Evolutionary conservation across 2,888 invertebrate genomes (phyloP).

Genomic region (Athalia circularis): DNA sequence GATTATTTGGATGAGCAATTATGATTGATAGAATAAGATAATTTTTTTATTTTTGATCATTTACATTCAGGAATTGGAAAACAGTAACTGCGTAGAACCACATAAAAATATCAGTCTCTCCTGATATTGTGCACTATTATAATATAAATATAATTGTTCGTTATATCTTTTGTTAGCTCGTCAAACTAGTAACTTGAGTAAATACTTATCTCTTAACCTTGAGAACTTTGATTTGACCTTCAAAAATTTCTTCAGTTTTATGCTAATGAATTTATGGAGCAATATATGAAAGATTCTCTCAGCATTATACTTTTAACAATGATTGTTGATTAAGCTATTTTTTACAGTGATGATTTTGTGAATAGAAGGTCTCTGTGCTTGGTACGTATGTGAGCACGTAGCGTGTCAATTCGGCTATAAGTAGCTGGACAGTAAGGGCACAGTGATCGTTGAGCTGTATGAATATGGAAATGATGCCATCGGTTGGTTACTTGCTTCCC

Average conservation of each 20-base stretch:
- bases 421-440: conserved; percentile 92
- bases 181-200: conserved; percentile 20
- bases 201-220: background rate
- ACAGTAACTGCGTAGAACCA: conserved; percentile 21
- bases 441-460: conserved; percentile 86
- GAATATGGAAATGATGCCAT: conserved; percentile 92
- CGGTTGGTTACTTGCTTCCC: conserved; percentile 91
- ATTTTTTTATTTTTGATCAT: conserved; percentile 1
- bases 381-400: conserved; percentile 87
- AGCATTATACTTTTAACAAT: conserved; percentile 11
- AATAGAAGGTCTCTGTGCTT: conserved; percentile 78
- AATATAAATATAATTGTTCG: conserved; percentile 24
- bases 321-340: conserved; percentile 43
- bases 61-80: conserved; percentile 35
- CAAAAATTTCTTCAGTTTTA: conserved; percentile 12
- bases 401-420: conserved; percentile 91
- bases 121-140: conserved; percentile 19
- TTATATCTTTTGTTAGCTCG: conserved; percentile 23
- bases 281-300: conserved; percentile 16
- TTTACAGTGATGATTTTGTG: conserved; percentile 67
- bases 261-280: conserved; percentile 10
- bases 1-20: background rate
- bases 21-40: conserved; percentile 25
- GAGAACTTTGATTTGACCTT: background rate
- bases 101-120: conserved; percentile 26